Conservation (phyloP, 1,140 invertebrate genomes). For the Drosophila sucinea region DNA sequence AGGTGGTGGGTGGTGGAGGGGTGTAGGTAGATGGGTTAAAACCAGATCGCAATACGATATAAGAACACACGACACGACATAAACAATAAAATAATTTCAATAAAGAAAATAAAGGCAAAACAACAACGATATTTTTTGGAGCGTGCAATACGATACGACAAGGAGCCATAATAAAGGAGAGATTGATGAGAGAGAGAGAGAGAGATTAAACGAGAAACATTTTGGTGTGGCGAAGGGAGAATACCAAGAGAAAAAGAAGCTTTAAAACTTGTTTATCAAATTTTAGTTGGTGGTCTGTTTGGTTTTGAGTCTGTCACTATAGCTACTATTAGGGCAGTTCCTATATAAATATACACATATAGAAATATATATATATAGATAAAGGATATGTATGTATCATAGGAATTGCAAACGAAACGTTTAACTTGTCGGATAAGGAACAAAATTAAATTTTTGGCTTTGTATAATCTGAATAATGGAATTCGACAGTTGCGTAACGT, state of each 20-base stretch:
- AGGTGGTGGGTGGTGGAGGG: constrained; percentile 20
- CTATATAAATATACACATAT: neutral
- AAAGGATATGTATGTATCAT: neutral
- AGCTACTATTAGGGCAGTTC: neutral
- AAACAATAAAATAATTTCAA: constrained; percentile 24
- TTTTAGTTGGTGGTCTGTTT: constrained; percentile 2
- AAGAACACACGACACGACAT: constrained; percentile 43
- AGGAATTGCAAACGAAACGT: neutral
- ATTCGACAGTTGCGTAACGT: neutral
- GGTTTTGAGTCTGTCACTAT: neutral
- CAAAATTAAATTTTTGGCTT: too few relatives aligned
- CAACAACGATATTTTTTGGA: constrained; percentile 48
- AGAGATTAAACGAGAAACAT: constrained; percentile 40
- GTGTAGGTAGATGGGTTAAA: constrained; percentile 32
- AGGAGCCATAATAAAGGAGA: constrained; percentile 37
- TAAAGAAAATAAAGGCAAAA: constrained; percentile 17
- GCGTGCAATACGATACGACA: constrained; percentile 67
- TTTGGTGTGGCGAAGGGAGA: constrained; percentile 51
- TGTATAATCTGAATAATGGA: neutral
- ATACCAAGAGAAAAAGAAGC: constrained; percentile 68
- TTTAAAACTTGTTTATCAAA: constrained; percentile 30
- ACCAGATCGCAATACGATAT: constrained; percentile 42
- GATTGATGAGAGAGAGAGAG: constrained; percentile 60
- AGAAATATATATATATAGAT: neutral
- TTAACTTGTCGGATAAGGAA: too few relatives aligned